These are phyloP conservation scores for Megaceryle maxima DNA, from an alignment of 2,113 vertebrate genomes.

Conservation along the genomic window DNA sequence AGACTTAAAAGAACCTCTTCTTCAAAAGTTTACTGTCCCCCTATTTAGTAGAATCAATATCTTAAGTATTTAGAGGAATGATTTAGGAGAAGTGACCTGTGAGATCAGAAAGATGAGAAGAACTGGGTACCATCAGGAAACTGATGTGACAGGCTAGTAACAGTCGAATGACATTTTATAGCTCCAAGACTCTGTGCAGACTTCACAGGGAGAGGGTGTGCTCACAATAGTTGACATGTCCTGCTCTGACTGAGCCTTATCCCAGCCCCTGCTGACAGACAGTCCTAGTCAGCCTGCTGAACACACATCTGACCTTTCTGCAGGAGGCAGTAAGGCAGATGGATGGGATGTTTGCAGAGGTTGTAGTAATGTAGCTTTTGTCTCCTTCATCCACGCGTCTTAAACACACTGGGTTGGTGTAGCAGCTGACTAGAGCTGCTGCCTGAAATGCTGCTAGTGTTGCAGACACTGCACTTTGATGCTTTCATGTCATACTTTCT, in stretches of 20 bases:
- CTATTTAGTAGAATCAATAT: not conserved
- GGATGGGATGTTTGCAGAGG: not conserved
- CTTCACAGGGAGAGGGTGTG: not conserved
- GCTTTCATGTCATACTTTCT: not conserved
- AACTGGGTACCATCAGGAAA: not conserved
- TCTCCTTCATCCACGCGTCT: not conserved
- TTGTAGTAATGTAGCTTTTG: not conserved
- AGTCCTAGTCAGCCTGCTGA: not conserved
- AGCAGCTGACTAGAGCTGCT: not conserved
- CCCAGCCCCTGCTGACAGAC: not conserved
- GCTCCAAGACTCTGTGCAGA: not conserved
- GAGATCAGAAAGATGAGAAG: not conserved
- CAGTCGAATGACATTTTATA: not conserved
- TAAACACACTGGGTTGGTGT: fast-evolving
- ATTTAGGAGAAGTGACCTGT: not conserved
- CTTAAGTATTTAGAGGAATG: not conserved
- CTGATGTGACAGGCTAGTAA: not conserved
- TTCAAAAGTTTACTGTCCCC: not conserved
- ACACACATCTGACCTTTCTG: not conserved
- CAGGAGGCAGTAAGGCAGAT: not conserved
- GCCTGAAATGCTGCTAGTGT: not conserved
- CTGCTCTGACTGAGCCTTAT: not conserved
- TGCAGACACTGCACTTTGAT: not conserved
- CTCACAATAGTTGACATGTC: not conserved
- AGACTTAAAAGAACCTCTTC: not conserved